These are phyloP conservation scores for Acromyrmex charruanus DNA, from an alignment of 1,140 invertebrate genomes.

Conservation along the genomic window DNA sequence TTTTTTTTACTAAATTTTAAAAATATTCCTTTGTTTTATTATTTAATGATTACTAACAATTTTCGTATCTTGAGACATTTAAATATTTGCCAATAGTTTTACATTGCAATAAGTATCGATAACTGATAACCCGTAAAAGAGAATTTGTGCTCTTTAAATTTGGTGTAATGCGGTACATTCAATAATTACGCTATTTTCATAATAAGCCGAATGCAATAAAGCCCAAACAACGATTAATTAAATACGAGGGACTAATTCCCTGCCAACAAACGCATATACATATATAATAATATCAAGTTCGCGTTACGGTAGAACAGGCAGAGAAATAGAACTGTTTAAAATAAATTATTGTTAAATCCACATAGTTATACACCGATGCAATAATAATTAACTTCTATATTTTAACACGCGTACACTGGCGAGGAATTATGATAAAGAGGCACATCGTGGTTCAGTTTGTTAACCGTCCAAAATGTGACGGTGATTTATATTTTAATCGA, in stretches of 20 bases:
- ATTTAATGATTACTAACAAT: background rate
- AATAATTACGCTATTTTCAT: conserved; percentile 51
- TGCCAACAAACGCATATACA: conserved; percentile 17
- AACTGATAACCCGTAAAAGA: background rate
- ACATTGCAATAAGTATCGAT: background rate
- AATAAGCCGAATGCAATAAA: conserved; percentile 58
- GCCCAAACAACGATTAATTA: conserved; percentile 57
- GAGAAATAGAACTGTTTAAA: conserved; percentile 54
- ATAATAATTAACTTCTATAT: conserved; percentile 34
- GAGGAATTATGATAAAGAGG: conserved; percentile 13
- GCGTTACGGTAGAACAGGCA: conserved; percentile 45
- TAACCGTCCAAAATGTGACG: conserved; percentile 14
- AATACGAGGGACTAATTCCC: conserved; percentile 54
- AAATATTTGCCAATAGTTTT: background rate
- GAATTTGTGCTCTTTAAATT: conserved; percentile 26
- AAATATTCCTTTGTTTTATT: background rate
- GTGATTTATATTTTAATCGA: conserved; percentile 64
- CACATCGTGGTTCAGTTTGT: conserved; percentile 18
- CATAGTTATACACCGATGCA: conserved; percentile 12
- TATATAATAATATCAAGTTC: conserved; percentile 43
- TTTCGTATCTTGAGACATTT: background rate
- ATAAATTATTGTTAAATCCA: conserved; percentile 43
- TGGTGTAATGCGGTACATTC: conserved; percentile 10
- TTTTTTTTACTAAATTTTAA: background rate
- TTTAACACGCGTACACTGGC: background rate